phyloP scores from a whole-genome alignment of 2,113 vertebrate species.

The Rhinopomastus cyanomelas region DNA sequence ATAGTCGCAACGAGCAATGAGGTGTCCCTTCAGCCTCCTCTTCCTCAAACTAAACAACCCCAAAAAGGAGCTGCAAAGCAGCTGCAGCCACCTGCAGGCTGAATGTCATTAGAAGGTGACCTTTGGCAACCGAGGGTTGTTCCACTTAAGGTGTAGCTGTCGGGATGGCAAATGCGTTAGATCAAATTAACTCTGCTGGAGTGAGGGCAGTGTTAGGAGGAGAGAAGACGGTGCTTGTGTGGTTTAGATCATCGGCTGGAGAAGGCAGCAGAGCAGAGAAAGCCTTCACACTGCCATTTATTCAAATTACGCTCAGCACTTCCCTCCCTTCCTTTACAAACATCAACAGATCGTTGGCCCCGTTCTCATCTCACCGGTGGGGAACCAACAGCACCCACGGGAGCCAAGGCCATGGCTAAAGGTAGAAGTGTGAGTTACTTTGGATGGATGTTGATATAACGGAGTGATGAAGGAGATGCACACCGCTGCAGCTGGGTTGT shows the following conservation, averaged over 20 bases:
- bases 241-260: background rate
- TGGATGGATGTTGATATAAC: too few relatives aligned
- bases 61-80: too few relatives aligned
- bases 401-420: background rate
- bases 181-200: conserved; percentile 13
- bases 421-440: background rate
- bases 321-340: background rate
- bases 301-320: conserved; percentile 38
- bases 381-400: background rate
- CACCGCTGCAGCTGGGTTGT: accelerated
- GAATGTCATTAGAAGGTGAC: background rate
- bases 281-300: conserved; percentile 1
- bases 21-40: too few relatives aligned
- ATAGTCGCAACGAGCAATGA: too few relatives aligned
- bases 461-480: background rate
- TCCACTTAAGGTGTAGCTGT: background rate
- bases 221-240: background rate
- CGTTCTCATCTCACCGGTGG: background rate
- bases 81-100: background rate
- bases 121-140: accelerated
- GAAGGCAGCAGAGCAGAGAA: conserved; percentile 9
- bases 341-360: background rate
- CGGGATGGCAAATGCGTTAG: conserved; percentile 12
- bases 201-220: background rate
- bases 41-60: too few relatives aligned